phyloP scores from a whole-genome alignment of 1,140 invertebrate species.

The Thalassaphorura encarpata region DNA sequence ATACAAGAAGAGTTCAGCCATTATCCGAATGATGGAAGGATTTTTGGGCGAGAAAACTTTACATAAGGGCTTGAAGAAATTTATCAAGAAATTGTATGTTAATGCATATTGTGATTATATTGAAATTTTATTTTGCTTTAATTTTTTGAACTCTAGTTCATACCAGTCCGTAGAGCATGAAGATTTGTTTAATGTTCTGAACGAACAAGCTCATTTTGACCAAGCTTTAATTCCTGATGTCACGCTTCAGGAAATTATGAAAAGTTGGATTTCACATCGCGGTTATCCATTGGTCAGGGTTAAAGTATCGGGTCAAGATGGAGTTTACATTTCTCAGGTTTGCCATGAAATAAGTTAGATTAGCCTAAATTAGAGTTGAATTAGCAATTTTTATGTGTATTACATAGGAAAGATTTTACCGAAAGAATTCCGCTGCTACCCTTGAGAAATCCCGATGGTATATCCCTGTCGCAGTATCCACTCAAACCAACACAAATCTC shows the following conservation, averaged over 20 bases:
- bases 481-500: no score
- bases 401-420: slow-evolving; percentile 20
- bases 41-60: slow-evolving; percentile 42
- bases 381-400: no score
- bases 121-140: no score
- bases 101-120: no score
- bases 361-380: no score
- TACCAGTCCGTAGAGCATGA: slow-evolving; percentile 68
- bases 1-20: slow-evolving; percentile 21
- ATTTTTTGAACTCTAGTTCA: slow-evolving; percentile 36
- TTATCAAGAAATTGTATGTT: no score
- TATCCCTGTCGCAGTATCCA: no score
- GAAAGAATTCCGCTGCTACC: no score
- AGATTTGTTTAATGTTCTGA: slow-evolving; percentile 72
- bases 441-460: no score
- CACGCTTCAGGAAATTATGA: slow-evolving; percentile 65
- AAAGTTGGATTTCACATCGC: slow-evolving; percentile 83
- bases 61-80: slow-evolving; percentile 38
- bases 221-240: slow-evolving; percentile 49
- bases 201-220: slow-evolving; percentile 53
- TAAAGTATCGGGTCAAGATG: slow-evolving; percentile 36
- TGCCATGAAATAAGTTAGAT: no score
- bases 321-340: slow-evolving; percentile 42
- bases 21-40: slow-evolving; percentile 46
- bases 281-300: slow-evolving; percentile 74